A percentile compares a stretch with the other conserved stretches of the same genome.
phyloP scores from a whole-genome alignment of 2,113 vertebrate genomes.

The Thamnaconus septentrionalis region DNA sequence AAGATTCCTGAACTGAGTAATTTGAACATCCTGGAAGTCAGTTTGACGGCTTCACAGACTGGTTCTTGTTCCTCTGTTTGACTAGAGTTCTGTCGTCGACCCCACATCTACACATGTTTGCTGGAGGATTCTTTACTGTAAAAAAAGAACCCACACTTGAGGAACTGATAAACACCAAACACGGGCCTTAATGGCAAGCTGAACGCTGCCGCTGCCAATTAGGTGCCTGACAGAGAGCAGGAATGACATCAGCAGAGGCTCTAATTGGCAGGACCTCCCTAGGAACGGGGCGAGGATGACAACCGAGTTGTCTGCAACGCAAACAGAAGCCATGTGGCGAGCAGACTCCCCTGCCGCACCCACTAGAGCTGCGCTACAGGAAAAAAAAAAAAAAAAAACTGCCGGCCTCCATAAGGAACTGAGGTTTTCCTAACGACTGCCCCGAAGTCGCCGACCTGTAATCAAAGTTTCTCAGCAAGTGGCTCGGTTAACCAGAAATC shows the following conservation, averaged over 20 bases:
- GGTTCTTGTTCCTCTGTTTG: too few species aligned
- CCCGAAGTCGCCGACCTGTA: conserved; percentile 63
- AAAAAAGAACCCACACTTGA: conserved; percentile 7
- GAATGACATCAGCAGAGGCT: background rate
- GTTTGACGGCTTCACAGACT: too few species aligned
- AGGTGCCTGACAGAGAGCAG: background rate
- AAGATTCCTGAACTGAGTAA: too few species aligned
- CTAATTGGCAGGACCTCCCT: background rate
- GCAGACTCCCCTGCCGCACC: conserved; percentile 27
- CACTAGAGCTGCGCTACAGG: conserved; percentile 32
- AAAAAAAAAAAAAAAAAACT: conserved; percentile 20
- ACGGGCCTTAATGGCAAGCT: background rate
- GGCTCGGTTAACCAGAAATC: conserved; percentile 68
- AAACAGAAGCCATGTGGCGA: conserved; percentile 53
- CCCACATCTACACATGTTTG: background rate
- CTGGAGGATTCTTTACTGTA: conserved; percentile 3
- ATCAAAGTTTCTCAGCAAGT: conserved; percentile 73
- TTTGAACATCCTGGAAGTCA: too few species aligned
- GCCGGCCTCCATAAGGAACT: conserved; percentile 67
- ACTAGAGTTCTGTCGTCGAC: background rate
- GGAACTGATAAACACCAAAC: background rate
- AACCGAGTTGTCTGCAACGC: conserved; percentile 27
- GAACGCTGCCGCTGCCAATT: background rate
- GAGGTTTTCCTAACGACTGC: conserved; percentile 60
- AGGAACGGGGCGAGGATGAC: conserved; percentile 4